Evolutionary conservation across 2,888 invertebrate species (phyloP).

Genomic region (Lordiphosa andalusiaca): DNA sequence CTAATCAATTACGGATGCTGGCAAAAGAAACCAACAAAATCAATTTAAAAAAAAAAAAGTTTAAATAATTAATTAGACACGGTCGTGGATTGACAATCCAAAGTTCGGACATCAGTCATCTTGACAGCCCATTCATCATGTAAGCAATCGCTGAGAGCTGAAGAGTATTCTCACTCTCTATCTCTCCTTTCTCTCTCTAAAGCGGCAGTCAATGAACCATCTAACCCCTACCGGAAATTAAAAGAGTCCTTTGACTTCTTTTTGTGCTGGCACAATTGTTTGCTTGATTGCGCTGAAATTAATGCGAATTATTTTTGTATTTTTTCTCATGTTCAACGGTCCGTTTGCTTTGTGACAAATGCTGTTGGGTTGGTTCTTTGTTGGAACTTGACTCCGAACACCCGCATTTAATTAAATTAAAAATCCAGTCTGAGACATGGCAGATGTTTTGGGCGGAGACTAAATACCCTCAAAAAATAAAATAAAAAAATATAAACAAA

Average conservation of each 20-base stretch:
- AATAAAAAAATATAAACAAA: too few species aligned
- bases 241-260: constrained; percentile 12
- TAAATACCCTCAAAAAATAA: too few species aligned
- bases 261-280: constrained; percentile 42
- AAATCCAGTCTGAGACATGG: constrained; percentile 31
- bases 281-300: constrained; percentile 57
- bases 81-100: too few species aligned
- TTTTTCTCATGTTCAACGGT: constrained; percentile 25
- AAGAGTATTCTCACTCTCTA: background rate
- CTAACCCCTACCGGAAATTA: constrained; percentile 16
- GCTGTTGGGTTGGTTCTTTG: constrained; percentile 16
- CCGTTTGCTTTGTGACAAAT: constrained; percentile 46
- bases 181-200: too few species aligned
- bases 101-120: too few species aligned
- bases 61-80: background rate
- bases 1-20: too few species aligned
- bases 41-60: constrained; percentile 3
- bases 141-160: too few species aligned
- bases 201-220: constrained; percentile 4
- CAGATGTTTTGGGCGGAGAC: constrained; percentile 9
- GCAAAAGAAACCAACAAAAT: background rate
- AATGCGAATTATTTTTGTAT: constrained; percentile 33
- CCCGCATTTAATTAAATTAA: constrained; percentile 64
- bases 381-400: constrained; percentile 7
- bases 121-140: too few species aligned